Evolutionary conservation across 2,113 vertebrate genomes (phyloP), one percentile per base, ranked within the genome.

Genomic region (Phalacrocorax brasilianus): DNA sequence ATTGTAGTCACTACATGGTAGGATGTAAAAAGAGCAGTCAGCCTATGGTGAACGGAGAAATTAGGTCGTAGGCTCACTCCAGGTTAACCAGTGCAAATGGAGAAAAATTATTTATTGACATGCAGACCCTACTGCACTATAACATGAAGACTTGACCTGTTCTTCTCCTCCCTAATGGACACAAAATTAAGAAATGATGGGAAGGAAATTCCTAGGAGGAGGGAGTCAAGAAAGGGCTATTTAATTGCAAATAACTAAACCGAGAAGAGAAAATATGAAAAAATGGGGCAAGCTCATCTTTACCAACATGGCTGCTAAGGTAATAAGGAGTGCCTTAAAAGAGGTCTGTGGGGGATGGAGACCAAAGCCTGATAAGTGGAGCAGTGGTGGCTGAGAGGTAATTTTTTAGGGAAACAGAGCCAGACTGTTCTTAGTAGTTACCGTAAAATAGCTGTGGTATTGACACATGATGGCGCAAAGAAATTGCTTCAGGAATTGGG

Each of bases 91-190:
- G 40, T 32, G 62, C 18, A 20, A 4, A 8, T 58, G 61, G 18
- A 47, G 44, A 67, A 32, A 8, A 52, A 3, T 0, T 11, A 45
- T 66, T 90, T 30, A 14, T 55, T 50, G 35, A 50, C 66, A 1
- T 3, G 5, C 27, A 66, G 52, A 59, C 4, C 24, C n/a, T 24
- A 4, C 1, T 47, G 61, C 14, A 45, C 9, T 6, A 18, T 2
- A 14, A 55, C 12, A 1, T 4, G 35, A 49, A 8, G 71, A 52
- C 47, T 9, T 3, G 2, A 45, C 9, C 47, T 35, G 5, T 8
- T 82, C 56, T 6, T 88, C 61, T 59, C 18, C 44, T 72, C 14
- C 19, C 9, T 17, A 5, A 23, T 12, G 45, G 59, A 35, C 38
- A 33, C 3, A 85, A 30, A 75, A 71, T 10, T 15, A 35, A 40